These are phyloP conservation scores for Carposina sasakii DNA, from an alignment of 1,140 invertebrate genomes.

Conservation along the genomic window DNA sequence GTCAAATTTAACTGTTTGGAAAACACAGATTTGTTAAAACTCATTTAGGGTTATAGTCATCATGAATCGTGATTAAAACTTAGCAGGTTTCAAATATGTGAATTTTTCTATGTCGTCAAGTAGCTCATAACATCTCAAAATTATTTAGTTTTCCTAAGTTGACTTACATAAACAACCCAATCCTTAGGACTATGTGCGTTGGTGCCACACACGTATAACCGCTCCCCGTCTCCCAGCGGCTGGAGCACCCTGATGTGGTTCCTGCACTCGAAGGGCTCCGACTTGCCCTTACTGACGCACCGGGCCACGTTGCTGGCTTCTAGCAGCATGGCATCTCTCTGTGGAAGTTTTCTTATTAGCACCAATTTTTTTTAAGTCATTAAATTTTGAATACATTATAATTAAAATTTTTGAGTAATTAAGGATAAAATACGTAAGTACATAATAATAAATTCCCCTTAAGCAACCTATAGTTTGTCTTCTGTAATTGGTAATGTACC, in stretches of 20 bases:
- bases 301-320: slow-evolving; percentile 82
- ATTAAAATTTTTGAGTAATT: no score
- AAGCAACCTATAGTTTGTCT: no score
- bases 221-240: slow-evolving; percentile 83
- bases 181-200: slow-evolving; percentile 91
- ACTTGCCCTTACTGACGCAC: slow-evolving; percentile 87
- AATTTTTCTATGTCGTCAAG: no score
- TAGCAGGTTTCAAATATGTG: no score
- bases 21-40: not conserved
- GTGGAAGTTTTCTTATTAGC: no score
- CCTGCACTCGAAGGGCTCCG: slow-evolving; percentile 86
- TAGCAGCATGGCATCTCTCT: slow-evolving; percentile 82
- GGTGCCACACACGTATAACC: slow-evolving; percentile 88
- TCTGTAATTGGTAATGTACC: no score
- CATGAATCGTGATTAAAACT: not conserved
- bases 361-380: no score
- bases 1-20: slow-evolving; percentile 78
- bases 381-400: no score
- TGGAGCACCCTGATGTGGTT: slow-evolving; percentile 90
- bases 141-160: no score
- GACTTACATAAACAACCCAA: slow-evolving; percentile 87
- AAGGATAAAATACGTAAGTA: no score
- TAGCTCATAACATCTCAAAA: no score
- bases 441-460: no score
- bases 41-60: not conserved